Evolutionary conservation across 2,888 invertebrate genomes (phyloP).

Genomic region (Polyommatus iphigenia): DNA sequence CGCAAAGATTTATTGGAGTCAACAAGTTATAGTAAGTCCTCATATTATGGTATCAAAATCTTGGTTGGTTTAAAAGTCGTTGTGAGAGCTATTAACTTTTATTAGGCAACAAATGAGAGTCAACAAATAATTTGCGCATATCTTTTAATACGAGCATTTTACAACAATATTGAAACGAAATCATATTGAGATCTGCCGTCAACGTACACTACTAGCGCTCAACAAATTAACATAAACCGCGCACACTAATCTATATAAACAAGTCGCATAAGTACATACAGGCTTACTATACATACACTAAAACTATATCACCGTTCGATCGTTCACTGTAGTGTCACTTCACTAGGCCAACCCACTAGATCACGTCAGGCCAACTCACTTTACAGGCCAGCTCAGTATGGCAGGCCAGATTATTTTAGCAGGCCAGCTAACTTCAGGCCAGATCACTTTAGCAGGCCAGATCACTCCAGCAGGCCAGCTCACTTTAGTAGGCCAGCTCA

Average conservation of each 20-base stretch:
- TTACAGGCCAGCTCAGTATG: too few relatives aligned
- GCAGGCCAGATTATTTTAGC: too few relatives aligned
- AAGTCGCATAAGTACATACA: constrained; percentile 80
- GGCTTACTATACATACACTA: constrained; percentile 78
- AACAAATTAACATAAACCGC: constrained; percentile 79
- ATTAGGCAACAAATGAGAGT: constrained; percentile 47
- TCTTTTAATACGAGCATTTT: constrained; percentile 80
- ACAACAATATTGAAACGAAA: constrained; percentile 80
- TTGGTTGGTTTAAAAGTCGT: background rate
- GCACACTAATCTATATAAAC: constrained; percentile 80
- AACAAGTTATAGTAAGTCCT: too few relatives aligned
- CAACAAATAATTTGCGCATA: constrained; percentile 71
- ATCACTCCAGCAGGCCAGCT: background rate
- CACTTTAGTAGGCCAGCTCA: background rate
- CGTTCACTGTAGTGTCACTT: constrained; percentile 61
- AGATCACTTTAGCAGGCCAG: background rate
- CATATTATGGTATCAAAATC: too few relatives aligned
- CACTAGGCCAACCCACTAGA: constrained; percentile 37
- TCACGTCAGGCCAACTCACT: constrained; percentile 45
- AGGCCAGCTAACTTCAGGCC: constrained; percentile 40
- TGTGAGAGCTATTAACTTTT: background rate
- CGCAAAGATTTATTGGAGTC: too few relatives aligned
- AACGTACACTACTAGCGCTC: constrained; percentile 80
- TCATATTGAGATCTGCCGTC: constrained; percentile 80
- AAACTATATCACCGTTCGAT: constrained; percentile 75